Evolutionary conservation across 2,888 invertebrate species (phyloP).

Genomic region (Brenthis ino): DNA sequence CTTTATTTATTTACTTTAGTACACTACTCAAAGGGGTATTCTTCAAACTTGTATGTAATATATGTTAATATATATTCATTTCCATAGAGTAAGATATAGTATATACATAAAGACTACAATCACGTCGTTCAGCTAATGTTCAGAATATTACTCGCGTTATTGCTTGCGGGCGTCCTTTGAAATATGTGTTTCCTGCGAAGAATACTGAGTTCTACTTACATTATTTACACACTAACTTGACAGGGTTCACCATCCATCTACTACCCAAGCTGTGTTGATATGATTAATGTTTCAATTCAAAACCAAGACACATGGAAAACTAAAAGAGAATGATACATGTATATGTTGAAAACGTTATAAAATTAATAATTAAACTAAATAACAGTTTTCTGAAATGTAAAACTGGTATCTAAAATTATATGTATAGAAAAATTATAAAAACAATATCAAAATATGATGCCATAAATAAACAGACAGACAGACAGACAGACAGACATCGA

Average conservation of each 20-base stretch:
- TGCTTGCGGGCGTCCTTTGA: conserved; percentile 20
- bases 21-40: no score
- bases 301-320: not conserved
- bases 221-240: conserved; percentile 12
- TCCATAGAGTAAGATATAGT: not conserved
- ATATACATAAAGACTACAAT: conserved; percentile 12
- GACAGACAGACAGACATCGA: no score
- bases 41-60: no score
- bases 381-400: no score
- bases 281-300: conserved; percentile 4
- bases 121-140: conserved; percentile 19
- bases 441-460: no score
- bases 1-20: no score
- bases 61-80: not conserved
- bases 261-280: not conserved
- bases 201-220: conserved; percentile 18
- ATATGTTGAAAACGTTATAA: no score
- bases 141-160: conserved; percentile 14
- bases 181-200: conserved; percentile 7
- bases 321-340: no score
- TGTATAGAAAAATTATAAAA: no score
- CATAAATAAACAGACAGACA: no score
- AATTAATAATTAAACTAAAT: no score
- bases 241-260: not conserved
- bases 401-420: no score